Evolutionary conservation across 2,888 invertebrate species (phyloP).

Genomic region (Sepioteuthis lessoniana): DNA sequence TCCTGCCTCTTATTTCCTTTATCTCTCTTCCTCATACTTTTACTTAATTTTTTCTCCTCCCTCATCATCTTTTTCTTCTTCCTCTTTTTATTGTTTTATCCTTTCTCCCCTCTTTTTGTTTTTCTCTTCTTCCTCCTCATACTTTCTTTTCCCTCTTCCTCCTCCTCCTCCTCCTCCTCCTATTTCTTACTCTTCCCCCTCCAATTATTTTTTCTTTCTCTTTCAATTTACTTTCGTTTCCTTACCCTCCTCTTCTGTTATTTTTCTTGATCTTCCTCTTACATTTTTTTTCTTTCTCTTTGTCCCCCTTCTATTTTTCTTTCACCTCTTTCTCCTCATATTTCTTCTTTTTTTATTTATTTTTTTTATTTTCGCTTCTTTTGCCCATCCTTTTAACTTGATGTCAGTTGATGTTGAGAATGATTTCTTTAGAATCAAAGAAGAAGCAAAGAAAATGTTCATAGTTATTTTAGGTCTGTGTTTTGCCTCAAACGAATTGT

Average conservation of each 20-base stretch:
- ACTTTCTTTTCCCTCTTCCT: background rate
- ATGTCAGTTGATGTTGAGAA: background rate
- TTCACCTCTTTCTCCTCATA: background rate
- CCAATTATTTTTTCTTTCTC: background rate
- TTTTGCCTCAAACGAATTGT: background rate
- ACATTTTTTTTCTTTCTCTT: background rate
- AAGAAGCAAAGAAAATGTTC: background rate
- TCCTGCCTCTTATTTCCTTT: background rate
- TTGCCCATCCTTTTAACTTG: background rate
- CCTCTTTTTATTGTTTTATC: background rate
- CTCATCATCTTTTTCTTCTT: background rate
- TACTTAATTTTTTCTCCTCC: no score
- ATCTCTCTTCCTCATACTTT: background rate
- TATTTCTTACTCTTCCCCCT: background rate
- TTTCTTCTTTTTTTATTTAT: no score
- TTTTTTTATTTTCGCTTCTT: background rate
- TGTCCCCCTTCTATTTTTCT: background rate
- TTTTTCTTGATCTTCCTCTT: background rate
- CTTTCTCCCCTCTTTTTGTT: background rate
- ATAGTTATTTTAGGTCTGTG: background rate
- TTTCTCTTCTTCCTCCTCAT: background rate
- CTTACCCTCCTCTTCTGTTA: background rate
- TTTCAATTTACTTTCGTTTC: background rate
- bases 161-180: background rate
- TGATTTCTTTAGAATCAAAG: background rate